phyloP scores from a whole-genome alignment of 1,140 invertebrate genomes.

The Lordiphosa stackelbergi region DNA sequence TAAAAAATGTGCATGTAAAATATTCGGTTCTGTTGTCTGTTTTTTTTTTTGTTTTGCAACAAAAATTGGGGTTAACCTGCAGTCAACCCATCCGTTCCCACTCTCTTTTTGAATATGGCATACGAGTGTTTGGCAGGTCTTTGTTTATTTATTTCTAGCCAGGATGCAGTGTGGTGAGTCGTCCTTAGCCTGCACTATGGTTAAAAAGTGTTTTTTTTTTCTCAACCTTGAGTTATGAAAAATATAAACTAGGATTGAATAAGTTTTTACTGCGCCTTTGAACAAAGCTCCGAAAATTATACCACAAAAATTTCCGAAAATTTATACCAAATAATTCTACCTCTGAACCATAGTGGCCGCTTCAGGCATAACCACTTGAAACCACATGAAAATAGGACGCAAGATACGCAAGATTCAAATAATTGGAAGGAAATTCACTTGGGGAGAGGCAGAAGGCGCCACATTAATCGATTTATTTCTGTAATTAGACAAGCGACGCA shows the following conservation, averaged over 20 bases:
- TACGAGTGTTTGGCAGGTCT: slow-evolving; percentile 26
- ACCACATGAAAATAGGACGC: neutral
- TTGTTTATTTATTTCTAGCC: slow-evolving; percentile 11
- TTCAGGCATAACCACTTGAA: slow-evolving; percentile 17
- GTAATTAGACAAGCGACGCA: too few relatives aligned
- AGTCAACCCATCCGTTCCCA: slow-evolving; percentile 13
- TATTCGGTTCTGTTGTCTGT: slow-evolving; percentile 34
- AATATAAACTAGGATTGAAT: too few relatives aligned
- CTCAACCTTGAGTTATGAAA: too few relatives aligned
- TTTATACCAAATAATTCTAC: too few relatives aligned
- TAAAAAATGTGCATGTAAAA: slow-evolving; percentile 69
- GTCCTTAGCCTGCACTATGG: neutral
- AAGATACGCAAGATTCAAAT: slow-evolving; percentile 24
- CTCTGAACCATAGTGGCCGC: neutral
- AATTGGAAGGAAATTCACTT: slow-evolving; percentile 56
- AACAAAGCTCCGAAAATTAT: too few relatives aligned
- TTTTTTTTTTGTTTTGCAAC: slow-evolving; percentile 18
- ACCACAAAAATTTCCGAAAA: too few relatives aligned
- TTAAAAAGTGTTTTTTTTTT: too few relatives aligned
- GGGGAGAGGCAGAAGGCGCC: slow-evolving; percentile 4
- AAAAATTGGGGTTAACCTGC: slow-evolving; percentile 68
- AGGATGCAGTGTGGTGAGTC: too few relatives aligned
- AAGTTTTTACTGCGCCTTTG: too few relatives aligned
- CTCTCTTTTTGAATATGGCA: slow-evolving; percentile 7
- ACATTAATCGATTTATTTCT: too few relatives aligned